Base-by-base conservation (phyloP, 92 coral and sea anemone species). In the Virgularia gustaviana region DNA sequence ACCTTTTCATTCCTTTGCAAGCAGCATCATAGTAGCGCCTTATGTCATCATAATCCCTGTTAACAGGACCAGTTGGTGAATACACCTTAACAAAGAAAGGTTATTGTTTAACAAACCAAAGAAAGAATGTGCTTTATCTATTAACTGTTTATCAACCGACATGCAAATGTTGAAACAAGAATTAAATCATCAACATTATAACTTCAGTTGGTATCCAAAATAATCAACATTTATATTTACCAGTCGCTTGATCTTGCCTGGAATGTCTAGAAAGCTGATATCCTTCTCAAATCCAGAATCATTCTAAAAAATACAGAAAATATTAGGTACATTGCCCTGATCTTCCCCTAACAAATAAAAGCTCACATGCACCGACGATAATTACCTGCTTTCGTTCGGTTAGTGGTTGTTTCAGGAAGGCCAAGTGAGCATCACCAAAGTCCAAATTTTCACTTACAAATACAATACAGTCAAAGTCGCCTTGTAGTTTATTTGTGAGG, bases 51-150 rank as follows among this genome's bases (percentile, higher is more conserved):
- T 91, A 91, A 58, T 91, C 97, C 27, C 97, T 83, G 49, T 91
- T 91, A 22, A 91, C 97, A 43, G 97, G 97, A 15, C 97, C 97
- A 29, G 96, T 91, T 52, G 97, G 97, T 7, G 91, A 82, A 84
- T 91, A 81, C 27, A 91, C 89, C 97, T 91, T 27, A 1, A 63
- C 13, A 49, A 25, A 18, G 33, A 45, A 44, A n/a, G n/a, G n/a
- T n/a, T n/a, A n/a, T n/a, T n/a, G n/a, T n/a, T n/a, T n/a, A n/a
- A n/a, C n/a, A n/a, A n/a, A n/a, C n/a, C n/a, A n/a, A 72, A 27
- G 32, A 43, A 25, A 45, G 6, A 7, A 10, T 35, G 8, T 57
- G 20, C 10, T 32, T 45, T 16, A 16, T 30, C 10, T 12, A 3
- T 12, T 24, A 64, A 43, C 36, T 31, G 9, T 29, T 25, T 12